Evolutionary conservation across 1,140 invertebrate genomes (phyloP).

Genomic region (Plutomurus gul): DNA sequence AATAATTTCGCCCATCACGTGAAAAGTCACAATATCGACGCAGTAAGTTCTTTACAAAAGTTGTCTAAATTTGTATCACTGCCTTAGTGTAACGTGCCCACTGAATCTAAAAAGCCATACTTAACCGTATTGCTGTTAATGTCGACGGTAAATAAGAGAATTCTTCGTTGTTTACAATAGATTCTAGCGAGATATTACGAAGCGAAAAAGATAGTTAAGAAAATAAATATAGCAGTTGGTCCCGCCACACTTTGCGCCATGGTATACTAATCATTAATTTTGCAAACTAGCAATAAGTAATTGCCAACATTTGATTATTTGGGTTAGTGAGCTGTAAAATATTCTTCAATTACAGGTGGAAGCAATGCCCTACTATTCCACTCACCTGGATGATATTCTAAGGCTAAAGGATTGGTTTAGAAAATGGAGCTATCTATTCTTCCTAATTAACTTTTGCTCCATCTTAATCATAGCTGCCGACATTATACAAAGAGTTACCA

Average conservation of each 20-base stretch:
- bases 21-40: not conserved
- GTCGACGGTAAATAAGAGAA: too few species aligned
- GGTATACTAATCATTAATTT: too few species aligned
- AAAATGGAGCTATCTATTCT: conserved; percentile 20
- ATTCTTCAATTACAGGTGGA: not conserved
- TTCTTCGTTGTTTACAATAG: not conserved
- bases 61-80: not conserved
- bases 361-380: conserved; percentile 30
- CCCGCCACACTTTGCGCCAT: conserved; percentile 1
- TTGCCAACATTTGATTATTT: too few species aligned
- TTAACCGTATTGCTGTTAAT: too few species aligned
- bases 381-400: conserved; percentile 25
- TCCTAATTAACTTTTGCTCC: conserved; percentile 6
- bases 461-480: conserved; percentile 7
- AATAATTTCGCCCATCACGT: not conserved
- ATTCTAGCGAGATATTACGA: not conserved
- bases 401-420: conserved; percentile 9
- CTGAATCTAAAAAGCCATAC: too few species aligned
- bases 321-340: not conserved
- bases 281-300: too few species aligned
- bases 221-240: conserved; percentile 13
- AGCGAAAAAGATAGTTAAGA: not conserved
- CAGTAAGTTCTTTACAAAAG: not conserved
- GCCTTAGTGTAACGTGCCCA: too few species aligned
- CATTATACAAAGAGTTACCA: not conserved